Percentiles rank a stretch among this genome's conserved stretches.
Evolutionary conservation across 1,140 invertebrate species (phyloP).

Genomic region (Drosophila sproati): DNA sequence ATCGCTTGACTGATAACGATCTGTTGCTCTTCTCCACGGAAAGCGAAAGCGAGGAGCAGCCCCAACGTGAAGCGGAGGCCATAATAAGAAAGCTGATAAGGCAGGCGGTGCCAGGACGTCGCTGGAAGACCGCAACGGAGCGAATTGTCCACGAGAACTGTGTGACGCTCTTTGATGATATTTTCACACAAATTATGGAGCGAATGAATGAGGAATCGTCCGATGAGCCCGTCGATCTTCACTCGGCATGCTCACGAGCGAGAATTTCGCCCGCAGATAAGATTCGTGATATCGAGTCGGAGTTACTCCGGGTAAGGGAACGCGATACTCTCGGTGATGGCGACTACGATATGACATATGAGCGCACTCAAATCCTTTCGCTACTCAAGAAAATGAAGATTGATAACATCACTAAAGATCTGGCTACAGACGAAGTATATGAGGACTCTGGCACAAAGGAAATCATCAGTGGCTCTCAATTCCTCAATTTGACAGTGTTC

Average conservation of each 20-base stretch:
- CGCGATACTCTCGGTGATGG: not conserved
- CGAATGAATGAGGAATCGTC: conserved; percentile 6
- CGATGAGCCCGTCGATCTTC: conserved; percentile 12
- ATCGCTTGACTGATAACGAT: conserved; percentile 74
- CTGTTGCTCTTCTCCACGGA: conserved; percentile 66
- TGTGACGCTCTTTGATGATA: conserved; percentile 52
- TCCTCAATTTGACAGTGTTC: not conserved
- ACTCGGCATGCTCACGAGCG: not conserved
- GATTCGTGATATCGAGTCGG: conserved; percentile 23
- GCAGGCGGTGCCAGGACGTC: conserved; percentile 62
- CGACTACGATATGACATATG: not conserved
- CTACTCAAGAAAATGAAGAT: conserved; percentile 36
- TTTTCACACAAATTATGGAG: conserved; percentile 35
- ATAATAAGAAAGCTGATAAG: conserved; percentile 71
- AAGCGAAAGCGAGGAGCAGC: conserved; percentile 50
- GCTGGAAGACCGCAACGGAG: conserved; percentile 65
- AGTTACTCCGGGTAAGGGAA: not conserved
- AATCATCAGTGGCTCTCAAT: not conserved
- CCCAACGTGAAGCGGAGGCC: conserved; percentile 49
- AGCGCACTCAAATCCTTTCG: conserved; percentile 24
- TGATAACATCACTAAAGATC: conserved; percentile 41
- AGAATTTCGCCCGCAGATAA: not conserved
- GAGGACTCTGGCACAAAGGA: not conserved
- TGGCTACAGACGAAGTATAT: conserved; percentile 19
- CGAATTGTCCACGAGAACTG: conserved; percentile 53